phyloP scores from a whole-genome alignment of 2,797 vertebrate species.

The Phalloptychus januarius region DNA sequence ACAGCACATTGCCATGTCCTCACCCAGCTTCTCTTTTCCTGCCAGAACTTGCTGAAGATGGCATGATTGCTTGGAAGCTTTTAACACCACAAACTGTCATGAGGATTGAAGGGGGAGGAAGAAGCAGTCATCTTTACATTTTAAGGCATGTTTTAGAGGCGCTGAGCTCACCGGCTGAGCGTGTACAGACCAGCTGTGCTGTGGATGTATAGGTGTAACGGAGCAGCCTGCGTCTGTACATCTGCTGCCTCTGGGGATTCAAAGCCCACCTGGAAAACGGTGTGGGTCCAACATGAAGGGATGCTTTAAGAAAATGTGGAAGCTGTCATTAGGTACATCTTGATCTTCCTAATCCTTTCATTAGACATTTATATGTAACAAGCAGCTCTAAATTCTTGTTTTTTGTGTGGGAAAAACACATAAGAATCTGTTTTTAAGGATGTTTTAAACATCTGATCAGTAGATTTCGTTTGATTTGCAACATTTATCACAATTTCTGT shows the following conservation, averaged over 20 bases:
- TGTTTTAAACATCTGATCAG: not conserved
- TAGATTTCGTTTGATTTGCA: not conserved
- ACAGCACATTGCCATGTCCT: constrained; percentile 15
- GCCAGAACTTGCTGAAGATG: constrained; percentile 30
- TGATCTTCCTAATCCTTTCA: constrained; percentile 19
- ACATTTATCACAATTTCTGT: not conserved
- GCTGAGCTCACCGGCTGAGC: constrained; percentile 34
- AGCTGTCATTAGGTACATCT: constrained; percentile 35
- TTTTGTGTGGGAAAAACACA: not conserved
- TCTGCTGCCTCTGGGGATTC: constrained; percentile 30
- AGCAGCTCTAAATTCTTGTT: not conserved
- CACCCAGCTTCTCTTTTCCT: constrained; percentile 9
- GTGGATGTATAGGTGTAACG: constrained; percentile 21
- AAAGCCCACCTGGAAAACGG: constrained; percentile 37
- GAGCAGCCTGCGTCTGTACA: constrained; percentile 10
- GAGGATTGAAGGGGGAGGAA: constrained; percentile 25
- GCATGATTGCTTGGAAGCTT: constrained; percentile 5
- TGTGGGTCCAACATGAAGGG: constrained; percentile 7
- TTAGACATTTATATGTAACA: not conserved
- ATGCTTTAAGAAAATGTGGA: constrained; percentile 14
- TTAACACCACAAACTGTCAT: constrained; percentile 9
- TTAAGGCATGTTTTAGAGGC: constrained; percentile 28
- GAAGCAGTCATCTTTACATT: constrained; percentile 42
- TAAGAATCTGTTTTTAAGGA: not conserved
- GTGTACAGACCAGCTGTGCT: constrained; percentile 33